Percentiles rank a stretch among this genome's conserved stretches.
Evolutionary conservation across 2,888 invertebrate species (phyloP).

Genomic region (Chymomyza fuscimana): DNA sequence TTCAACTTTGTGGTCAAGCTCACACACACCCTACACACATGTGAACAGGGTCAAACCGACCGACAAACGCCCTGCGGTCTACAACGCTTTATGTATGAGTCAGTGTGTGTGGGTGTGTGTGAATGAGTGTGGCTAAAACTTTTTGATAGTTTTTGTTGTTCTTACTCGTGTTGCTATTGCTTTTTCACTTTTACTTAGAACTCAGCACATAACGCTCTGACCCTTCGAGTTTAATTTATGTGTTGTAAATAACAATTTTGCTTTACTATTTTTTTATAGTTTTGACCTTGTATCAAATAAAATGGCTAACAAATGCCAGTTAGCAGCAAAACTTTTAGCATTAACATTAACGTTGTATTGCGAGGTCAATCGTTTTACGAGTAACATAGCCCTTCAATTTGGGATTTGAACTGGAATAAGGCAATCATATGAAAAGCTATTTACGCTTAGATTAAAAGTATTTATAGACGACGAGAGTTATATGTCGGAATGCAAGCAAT

Average conservation of each 20-base stretch:
- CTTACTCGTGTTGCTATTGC: slow-evolving; percentile 16
- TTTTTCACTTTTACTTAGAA: not conserved
- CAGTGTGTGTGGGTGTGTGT: not conserved
- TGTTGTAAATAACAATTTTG: slow-evolving; percentile 69
- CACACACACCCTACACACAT: slow-evolving; percentile 15
- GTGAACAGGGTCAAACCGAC: slow-evolving; percentile 44
- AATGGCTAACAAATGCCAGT: slow-evolving; percentile 65
- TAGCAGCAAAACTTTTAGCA: slow-evolving; percentile 61
- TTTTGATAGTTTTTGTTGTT: slow-evolving; percentile 55
- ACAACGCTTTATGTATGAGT: slow-evolving; percentile 10
- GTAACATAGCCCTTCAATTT: not conserved
- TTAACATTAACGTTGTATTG: slow-evolving; percentile 36
- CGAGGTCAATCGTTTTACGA: not conserved
- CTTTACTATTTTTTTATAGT: slow-evolving; percentile 21
- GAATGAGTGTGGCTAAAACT: slow-evolving; percentile 11
- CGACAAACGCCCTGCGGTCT: slow-evolving; percentile 58
- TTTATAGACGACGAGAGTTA: not conserved
- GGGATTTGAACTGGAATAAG: slow-evolving; percentile 22
- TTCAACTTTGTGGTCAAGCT: slow-evolving; percentile 71
- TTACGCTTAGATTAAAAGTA: slow-evolving; percentile 30
- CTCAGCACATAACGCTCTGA: not conserved
- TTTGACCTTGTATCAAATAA: slow-evolving; percentile 61
- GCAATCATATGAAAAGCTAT: slow-evolving; percentile 57
- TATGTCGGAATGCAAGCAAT: not conserved
- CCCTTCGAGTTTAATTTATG: slow-evolving; percentile 56